phyloP scores from a whole-genome alignment of 2,888 invertebrate species.

The Oscheius sp. region DNA sequence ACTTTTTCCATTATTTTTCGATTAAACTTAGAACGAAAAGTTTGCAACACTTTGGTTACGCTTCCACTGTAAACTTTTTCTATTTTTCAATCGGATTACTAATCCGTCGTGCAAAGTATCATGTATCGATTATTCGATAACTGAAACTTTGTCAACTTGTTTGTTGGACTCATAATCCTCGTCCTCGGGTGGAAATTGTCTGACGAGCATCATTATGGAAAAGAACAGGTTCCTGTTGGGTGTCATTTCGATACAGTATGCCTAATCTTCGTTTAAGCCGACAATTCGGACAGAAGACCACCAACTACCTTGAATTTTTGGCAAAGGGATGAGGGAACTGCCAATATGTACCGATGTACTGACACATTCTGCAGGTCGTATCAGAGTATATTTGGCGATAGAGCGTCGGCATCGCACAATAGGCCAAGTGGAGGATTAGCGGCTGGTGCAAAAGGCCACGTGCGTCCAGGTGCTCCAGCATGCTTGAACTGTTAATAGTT shows the following conservation, averaged over 20 bases:
- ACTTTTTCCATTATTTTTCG: no score
- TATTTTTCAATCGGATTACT: no score
- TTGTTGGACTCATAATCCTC: slow-evolving; percentile 15
- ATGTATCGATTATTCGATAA: neutral
- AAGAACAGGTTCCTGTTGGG: slow-evolving; percentile 13
- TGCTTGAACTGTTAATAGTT: slow-evolving; percentile 20
- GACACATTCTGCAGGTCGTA: slow-evolving; percentile 23
- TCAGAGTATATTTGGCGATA: slow-evolving; percentile 24
- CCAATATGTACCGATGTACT: slow-evolving; percentile 13
- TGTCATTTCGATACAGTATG: slow-evolving; percentile 28
- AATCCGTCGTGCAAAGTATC: neutral
- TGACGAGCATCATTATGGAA: slow-evolving; percentile 15
- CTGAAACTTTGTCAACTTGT: slow-evolving; percentile 9
- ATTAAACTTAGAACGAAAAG: no score
- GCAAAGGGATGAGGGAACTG: neutral
- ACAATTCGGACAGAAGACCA: slow-evolving; percentile 7
- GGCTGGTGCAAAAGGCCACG: slow-evolving; percentile 28
- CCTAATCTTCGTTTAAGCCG: slow-evolving; percentile 20
- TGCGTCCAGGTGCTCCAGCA: slow-evolving; percentile 25
- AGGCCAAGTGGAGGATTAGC: slow-evolving; percentile 29
- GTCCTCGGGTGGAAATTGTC: slow-evolving; percentile 20
- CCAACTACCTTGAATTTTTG: slow-evolving; percentile 8
- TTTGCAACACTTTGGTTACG: no score
- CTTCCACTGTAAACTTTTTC: no score
- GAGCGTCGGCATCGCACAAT: slow-evolving; percentile 24